Conservation (phyloP, 2,797 vertebrate genomes). For the Aldrovandia affinis region DNA sequence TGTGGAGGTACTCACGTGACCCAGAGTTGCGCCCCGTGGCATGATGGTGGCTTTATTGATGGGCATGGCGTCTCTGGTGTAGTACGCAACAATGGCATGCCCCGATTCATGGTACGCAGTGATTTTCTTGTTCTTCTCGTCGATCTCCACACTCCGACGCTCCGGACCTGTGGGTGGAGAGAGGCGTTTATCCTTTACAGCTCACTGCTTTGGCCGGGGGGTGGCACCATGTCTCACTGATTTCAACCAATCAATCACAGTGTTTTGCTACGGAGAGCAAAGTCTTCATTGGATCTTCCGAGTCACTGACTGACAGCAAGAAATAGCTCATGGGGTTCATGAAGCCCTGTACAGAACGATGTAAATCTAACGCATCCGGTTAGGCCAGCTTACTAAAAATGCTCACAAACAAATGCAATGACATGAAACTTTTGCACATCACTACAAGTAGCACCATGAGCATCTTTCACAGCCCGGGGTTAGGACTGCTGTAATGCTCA, state of each 20-base stretch:
- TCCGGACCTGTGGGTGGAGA: slow-evolving; percentile 83
- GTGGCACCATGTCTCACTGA: neutral
- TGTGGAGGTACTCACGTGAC: slow-evolving; percentile 79
- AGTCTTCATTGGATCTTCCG: too few relatives aligned
- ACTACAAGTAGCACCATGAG: too few relatives aligned
- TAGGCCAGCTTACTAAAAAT: too few relatives aligned
- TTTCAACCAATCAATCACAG: neutral
- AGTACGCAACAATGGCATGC: slow-evolving; percentile 94
- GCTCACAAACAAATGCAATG: too few relatives aligned
- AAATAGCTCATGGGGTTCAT: too few relatives aligned
- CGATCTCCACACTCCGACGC: slow-evolving; percentile 92
- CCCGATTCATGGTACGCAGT: slow-evolving; percentile 97
- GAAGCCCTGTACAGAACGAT: too few relatives aligned
- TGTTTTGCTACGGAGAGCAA: too few relatives aligned
- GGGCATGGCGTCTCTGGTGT: slow-evolving; percentile 97
- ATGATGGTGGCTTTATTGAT: slow-evolving; percentile 99
- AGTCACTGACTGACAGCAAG: too few relatives aligned
- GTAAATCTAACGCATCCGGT: too few relatives aligned
- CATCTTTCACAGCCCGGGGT: neutral
- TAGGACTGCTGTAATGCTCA: too few relatives aligned
- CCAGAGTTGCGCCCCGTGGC: slow-evolving; percentile 93
- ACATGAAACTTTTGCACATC: too few relatives aligned
- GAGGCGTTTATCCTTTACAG: neutral
- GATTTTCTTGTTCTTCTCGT: slow-evolving; percentile 90
- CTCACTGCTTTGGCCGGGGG: neutral